phyloP scores from a whole-genome alignment of 2,888 invertebrate genomes.

The Cryptus viduatorius region DNA sequence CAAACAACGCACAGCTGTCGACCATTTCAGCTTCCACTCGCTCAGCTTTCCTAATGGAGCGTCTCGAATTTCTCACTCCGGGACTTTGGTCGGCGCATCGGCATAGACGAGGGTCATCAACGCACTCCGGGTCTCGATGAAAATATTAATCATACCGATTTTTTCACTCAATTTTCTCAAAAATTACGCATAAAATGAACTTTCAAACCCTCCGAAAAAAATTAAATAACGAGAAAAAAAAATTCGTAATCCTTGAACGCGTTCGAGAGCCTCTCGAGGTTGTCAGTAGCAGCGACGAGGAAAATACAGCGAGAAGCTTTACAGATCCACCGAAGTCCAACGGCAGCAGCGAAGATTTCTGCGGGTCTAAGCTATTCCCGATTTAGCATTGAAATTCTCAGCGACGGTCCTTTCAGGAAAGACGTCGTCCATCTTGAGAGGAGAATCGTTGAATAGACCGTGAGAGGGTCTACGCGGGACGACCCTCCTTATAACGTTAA shows the following conservation, averaged over 20 bases:
- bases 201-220: no score
- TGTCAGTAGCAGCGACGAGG: conserved; percentile 60
- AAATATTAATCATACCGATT: conserved; percentile 1
- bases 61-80: conserved; percentile 55
- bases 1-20: conserved; percentile 72
- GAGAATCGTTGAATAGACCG: conserved; percentile 62
- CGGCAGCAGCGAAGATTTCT: conserved; percentile 53
- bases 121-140: conserved; percentile 33
- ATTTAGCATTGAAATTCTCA: conserved; percentile 78
- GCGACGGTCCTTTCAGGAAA: conserved; percentile 77
- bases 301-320: conserved; percentile 5
- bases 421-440: conserved; percentile 77
- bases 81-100: conserved; percentile 21
- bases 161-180: not conserved
- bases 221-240: not conserved
- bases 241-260: conserved; percentile 56
- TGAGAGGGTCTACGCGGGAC: conserved; percentile 68
- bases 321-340: conserved; percentile 11
- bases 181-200: no score
- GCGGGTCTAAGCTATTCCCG: conserved; percentile 73
- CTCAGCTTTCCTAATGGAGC: conserved; percentile 57
- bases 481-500: conserved; percentile 71
- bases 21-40: conserved; percentile 69
- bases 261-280: conserved; percentile 55
- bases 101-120: conserved; percentile 47